These are phyloP conservation scores for Bombus impatiens DNA, from an alignment of 1,140 invertebrate species.

Conservation along the genomic window DNA sequence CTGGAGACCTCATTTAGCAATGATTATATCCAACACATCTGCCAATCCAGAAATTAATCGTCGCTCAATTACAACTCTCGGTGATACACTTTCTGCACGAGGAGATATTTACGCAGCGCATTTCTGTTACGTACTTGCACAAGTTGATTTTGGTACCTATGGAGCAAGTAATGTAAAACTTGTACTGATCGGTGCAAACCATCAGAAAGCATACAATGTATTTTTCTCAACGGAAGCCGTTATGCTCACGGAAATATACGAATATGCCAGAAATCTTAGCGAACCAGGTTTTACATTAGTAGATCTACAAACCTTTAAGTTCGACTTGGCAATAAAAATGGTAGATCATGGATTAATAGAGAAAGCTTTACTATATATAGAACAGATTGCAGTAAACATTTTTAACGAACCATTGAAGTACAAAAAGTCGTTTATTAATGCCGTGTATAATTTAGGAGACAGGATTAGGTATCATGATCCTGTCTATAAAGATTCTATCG, in stretches of 20 bases:
- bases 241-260: slow-evolving; percentile 97
- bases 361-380: slow-evolving; percentile 91
- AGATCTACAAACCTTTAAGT: slow-evolving; percentile 88
- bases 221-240: slow-evolving; percentile 93
- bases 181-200: slow-evolving; percentile 90
- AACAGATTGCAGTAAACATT: slow-evolving; percentile 89
- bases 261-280: slow-evolving; percentile 93
- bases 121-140: slow-evolving; percentile 96
- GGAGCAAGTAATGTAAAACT: slow-evolving; percentile 86
- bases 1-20: slow-evolving; percentile 97
- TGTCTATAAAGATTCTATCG: slow-evolving; percentile 81
- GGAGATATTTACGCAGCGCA: slow-evolving; percentile 94
- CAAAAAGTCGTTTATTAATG: slow-evolving; percentile 84
- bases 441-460: slow-evolving; percentile 87
- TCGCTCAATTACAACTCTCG: slow-evolving; percentile 91
- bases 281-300: slow-evolving; percentile 88
- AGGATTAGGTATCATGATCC: slow-evolving; percentile 92
- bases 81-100: slow-evolving; percentile 86
- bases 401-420: slow-evolving; percentile 83
- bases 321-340: slow-evolving; percentile 88
- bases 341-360: slow-evolving; percentile 90
- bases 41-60: slow-evolving; percentile 90
- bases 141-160: slow-evolving; percentile 88
- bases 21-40: slow-evolving; percentile 95
- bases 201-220: slow-evolving; percentile 84